Conservation (phyloP, 2,888 invertebrate species). For the Fissipunctia ypsillon region DNA sequence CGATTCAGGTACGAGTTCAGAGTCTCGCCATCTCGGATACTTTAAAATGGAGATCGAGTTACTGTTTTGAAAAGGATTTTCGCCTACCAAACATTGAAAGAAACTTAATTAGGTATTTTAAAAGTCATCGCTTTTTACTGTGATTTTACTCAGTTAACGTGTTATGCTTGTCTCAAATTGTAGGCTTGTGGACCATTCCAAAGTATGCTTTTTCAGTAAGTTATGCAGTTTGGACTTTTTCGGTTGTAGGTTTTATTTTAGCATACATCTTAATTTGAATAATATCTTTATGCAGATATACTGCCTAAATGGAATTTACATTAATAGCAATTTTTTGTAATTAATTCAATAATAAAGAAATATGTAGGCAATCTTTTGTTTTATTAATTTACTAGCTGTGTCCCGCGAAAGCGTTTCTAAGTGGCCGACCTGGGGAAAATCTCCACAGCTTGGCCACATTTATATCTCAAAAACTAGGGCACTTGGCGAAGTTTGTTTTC, state of each 20-base stretch:
- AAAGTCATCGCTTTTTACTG: slow-evolving; percentile 68
- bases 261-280: slow-evolving; percentile 73
- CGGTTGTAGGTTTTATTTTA: slow-evolving; percentile 78
- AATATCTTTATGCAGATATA: slow-evolving; percentile 77
- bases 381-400: slow-evolving; percentile 67
- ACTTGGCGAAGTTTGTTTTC: no score
- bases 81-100: slow-evolving; percentile 64
- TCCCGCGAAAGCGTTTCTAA: no score
- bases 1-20: slow-evolving; percentile 53
- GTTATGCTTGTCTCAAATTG: slow-evolving; percentile 68
- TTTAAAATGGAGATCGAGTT: slow-evolving; percentile 58
- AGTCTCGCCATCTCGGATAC: slow-evolving; percentile 61
- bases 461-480: no score
- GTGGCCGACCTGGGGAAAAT: no score
- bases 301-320: slow-evolving; percentile 80
- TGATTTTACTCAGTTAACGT: slow-evolving; percentile 63
- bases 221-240: slow-evolving; percentile 71
- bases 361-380: slow-evolving; percentile 80
- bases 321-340: slow-evolving; percentile 82
- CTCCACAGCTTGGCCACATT: no score
- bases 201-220: slow-evolving; percentile 71
- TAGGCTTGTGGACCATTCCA: slow-evolving; percentile 83
- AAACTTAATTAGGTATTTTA: slow-evolving; percentile 64
- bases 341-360: slow-evolving; percentile 86
- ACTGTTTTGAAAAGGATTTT: slow-evolving; percentile 62